phyloP scores from a whole-genome alignment of 2,113 vertebrate genomes.

The Cryptomyrus ogoouensis region DNA sequence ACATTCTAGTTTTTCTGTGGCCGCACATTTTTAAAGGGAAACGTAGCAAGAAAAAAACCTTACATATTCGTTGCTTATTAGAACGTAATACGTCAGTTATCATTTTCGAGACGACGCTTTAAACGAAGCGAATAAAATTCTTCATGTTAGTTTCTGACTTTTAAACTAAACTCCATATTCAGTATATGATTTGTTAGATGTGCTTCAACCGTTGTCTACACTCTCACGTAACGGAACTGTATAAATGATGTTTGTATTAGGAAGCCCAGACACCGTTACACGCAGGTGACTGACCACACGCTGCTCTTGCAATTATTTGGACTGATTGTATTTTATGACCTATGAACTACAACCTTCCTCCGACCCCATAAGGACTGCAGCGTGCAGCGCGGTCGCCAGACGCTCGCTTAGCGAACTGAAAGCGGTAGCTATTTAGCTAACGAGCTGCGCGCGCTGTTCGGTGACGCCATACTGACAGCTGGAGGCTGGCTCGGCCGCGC shows the following conservation, averaged over 20 bases:
- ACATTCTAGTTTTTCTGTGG: not conserved
- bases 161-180: not conserved
- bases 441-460: not conserved
- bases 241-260: not conserved
- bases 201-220: not conserved
- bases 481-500: not conserved
- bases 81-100: not conserved
- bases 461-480: slow-evolving; percentile 7
- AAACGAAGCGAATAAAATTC: not conserved
- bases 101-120: not conserved
- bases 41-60: not conserved
- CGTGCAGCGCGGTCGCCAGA: not conserved
- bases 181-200: not conserved
- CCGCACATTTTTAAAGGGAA: not conserved
- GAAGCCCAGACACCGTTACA: not conserved
- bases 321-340: not conserved
- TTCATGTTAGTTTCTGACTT: not conserved
- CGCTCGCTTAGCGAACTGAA: not conserved
- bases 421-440: not conserved
- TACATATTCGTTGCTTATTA: not conserved
- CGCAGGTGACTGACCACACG: not conserved
- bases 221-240: not conserved
- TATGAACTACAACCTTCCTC: not conserved
- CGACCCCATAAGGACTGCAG: not conserved
- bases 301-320: not conserved